Evolutionary conservation across 1,140 invertebrate genomes (phyloP), one percentile per base, ranked within the genome.

Genomic region (Vanessa tameamea): DNA sequence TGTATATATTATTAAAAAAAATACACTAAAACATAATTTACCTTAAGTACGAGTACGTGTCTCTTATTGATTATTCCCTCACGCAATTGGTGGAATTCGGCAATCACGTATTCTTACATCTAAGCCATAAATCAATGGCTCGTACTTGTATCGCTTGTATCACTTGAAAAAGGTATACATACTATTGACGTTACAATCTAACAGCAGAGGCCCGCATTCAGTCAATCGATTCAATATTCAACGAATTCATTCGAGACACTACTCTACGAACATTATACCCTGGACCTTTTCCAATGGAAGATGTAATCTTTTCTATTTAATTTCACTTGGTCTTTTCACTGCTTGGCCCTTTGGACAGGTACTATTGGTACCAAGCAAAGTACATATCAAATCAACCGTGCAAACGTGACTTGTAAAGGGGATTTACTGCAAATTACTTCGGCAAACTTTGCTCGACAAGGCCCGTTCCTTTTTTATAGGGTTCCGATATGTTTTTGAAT

Each of bases 261-360:
- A 57, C 51, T 43, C 51, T 37, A 57, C 51, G 31, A 55, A 55
- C 61, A 16, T 64, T 47, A 43, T 55, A 51, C 59, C 53, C 50
- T 55, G 75, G 75, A 82, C 81, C 76, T 80, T 86, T 80, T 80
- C 73, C 47, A 84, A 84, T 86, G 78, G 83, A 83, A 79, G 81
- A 86, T 84, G 73, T 80, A 78, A 84, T 84, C 82, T 82, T 61
- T 71, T 50, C 78, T 53, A 75, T 79, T 80, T 81, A 78, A 79
- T 74, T 76, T 65, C 64, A 55, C 48, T 66, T 66, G 37, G 31
- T 31, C 63, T 11, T 66, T 51, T 51, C 23, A 59, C 23, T 59
- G 12, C 11, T 59, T 66, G 23, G 37, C 48, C 50, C 50, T 23
- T 59, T 47, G 47, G 51, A 50, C 43, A 66, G 63, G 59, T 66